Base-by-base conservation (phyloP, 2,888 invertebrate species). In the Acrobasis suavella region DNA sequence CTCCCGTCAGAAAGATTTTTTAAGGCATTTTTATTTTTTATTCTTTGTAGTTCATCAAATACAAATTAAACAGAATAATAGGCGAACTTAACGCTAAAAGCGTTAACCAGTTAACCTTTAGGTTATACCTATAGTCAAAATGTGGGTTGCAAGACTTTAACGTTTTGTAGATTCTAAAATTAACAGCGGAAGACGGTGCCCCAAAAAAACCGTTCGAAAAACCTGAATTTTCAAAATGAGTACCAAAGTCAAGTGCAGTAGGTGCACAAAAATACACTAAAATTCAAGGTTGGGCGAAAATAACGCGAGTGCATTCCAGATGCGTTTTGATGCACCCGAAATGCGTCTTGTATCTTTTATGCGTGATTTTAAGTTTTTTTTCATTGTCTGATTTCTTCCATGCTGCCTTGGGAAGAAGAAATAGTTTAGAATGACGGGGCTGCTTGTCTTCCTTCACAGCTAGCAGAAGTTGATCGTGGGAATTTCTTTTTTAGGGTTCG, bases 251-350 rank as follows among this genome's bases (percentile, higher is more conserved):
- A 80, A 80, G 76, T 78, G 81, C 78, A 78, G 74, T 77, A 73
- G 78, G 78, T 75, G 78, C 76, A 74, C 80, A 81, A 82, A 82
- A 82, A 82, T 81, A 82, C 72, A 67, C 78, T 72, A 81, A 82
- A 81, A 74, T 78, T 80, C 82, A 81, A 82, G 82, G 82, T 78
- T 73, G 73, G 55, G 60, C 72, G 72, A 81, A 82, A 82, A 82
- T 81, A 81, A 73, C 76, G 54, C 55, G 12, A 56, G 55, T 71
- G 76, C 76, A 76, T 74, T 75, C 72, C 42, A 69, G 70, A 73
- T 75, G 75, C 69, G 67, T 65, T 63, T 22, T 64, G 14, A 60
- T 58, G 58, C 50, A 42, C 39, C 56, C 42, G 42, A 56, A 52
- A 37, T 12, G 16, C 8, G 14, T 32, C 22, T 42, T 39, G 42